Percentiles rank a stretch among this genome's conserved stretches.
Evolutionary conservation across 2,113 vertebrate species (phyloP).

Genomic region (Myiagra hebetior): DNA sequence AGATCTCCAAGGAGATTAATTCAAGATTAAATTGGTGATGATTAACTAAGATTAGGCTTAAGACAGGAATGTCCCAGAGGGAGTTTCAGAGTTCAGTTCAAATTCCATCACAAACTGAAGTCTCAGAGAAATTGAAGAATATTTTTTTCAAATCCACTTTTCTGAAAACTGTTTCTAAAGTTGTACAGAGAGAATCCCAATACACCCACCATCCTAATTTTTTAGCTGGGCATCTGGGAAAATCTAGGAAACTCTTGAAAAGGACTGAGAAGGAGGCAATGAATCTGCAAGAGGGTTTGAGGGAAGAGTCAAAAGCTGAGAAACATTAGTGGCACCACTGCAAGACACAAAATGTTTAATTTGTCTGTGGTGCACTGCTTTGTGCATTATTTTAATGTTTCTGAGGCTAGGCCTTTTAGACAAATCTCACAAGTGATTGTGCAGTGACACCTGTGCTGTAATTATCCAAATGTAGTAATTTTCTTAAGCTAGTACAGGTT

Average conservation of each 20-base stretch:
- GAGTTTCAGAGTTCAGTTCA: neutral
- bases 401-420: neutral
- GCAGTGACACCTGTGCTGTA: neutral
- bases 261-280: neutral
- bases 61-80: neutral
- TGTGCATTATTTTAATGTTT: neutral
- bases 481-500: neutral
- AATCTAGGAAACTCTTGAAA: neutral
- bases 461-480: neutral
- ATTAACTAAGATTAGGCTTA: constrained; percentile 37
- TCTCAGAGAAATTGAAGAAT: neutral
- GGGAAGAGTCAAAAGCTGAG: neutral
- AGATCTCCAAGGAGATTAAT: constrained; percentile 19
- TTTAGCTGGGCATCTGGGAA: neutral
- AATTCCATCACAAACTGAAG: neutral
- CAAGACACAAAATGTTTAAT: neutral
- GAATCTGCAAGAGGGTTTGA: neutral
- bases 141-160: neutral
- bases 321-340: neutral
- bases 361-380: neutral
- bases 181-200: neutral
- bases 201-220: neutral
- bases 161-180: neutral
- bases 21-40: constrained; percentile 7
- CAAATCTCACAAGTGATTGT: neutral